Evolutionary conservation across 1,140 invertebrate species (phyloP), one percentile per base, ranked within the genome.

Genomic region (Aricia agestis): DNA sequence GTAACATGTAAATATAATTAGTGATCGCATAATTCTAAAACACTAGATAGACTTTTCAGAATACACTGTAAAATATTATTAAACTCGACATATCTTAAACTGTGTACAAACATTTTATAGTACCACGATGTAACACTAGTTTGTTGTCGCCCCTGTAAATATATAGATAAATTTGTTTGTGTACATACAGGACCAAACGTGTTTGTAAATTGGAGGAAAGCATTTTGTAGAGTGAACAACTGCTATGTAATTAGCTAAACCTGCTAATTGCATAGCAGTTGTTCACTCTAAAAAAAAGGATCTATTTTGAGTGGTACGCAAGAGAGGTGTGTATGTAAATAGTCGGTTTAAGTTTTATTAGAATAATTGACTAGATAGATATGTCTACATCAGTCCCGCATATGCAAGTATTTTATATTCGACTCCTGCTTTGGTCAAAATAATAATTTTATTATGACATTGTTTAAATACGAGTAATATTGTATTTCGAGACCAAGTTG

Each of bases 101-200:
- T 68, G 11, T 58, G 15, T 19, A 57, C 45, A 57, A 45, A n/a
- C 42, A n/a, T 31, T 57, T 59, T 59, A 61, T 18, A 69, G 32
- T 57, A 32, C 15, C 68, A 36, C 45, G 32, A 69, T 59, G 68
- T 36, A 69, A 71, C 17, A 67, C 66, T 59, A 58, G 32, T 67
- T 57, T 15, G 61, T 32, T 17, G 9, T 17, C 17, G 59, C 67
- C 68, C 19, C 72, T 89, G 87, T 89, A 89, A 78, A 89, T 89
- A 87, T 72, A 69, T 89, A 89, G 87, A 81, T 89, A 87, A 86
- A 84, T 85, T 85, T 80, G 69, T 31, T 77, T 77, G 74, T 87
- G 87, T 89, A 87, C 84, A 89, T 87, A 87, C 84, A 87, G 84
- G 85, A 89, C 85, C 85, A 87, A 87, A 78, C 79, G 78, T 83